Conservation (phyloP, 2,797 vertebrate species). For the Danionella dracula region DNA sequence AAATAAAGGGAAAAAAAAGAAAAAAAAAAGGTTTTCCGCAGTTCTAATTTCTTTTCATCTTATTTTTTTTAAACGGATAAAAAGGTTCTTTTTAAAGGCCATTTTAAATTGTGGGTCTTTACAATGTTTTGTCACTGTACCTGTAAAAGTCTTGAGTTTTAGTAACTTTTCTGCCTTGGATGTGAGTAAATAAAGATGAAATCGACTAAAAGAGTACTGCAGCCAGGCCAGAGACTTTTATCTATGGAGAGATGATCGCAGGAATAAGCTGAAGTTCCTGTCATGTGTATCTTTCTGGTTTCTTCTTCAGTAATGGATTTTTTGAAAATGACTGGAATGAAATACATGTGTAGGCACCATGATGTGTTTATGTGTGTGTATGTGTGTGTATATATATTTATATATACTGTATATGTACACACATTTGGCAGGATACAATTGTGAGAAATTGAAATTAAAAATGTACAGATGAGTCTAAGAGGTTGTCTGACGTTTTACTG, state of each 20-base stretch:
- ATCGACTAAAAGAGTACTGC: slow-evolving; percentile 50
- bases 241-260: slow-evolving; percentile 68
- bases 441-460: slow-evolving; percentile 70
- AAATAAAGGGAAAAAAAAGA: slow-evolving; percentile 76
- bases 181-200: slow-evolving; percentile 78
- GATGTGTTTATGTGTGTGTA: slow-evolving; percentile 89
- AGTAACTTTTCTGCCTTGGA: slow-evolving; percentile 97
- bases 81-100: slow-evolving; percentile 88
- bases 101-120: slow-evolving; percentile 97
- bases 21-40: slow-evolving; percentile 21
- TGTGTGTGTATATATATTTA: slow-evolving; percentile 83
- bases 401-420: slow-evolving; percentile 80
- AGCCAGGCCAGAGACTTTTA: slow-evolving; percentile 64
- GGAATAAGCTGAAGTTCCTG: slow-evolving; percentile 77
- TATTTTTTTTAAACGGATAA: slow-evolving; percentile 58
- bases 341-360: slow-evolving; percentile 89
- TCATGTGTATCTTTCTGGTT: slow-evolving; percentile 82
- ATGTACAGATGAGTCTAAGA: slow-evolving; percentile 80
- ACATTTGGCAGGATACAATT: slow-evolving; percentile 88
- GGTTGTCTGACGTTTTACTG: slow-evolving; percentile 80
- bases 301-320: slow-evolving; percentile 89
- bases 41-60: slow-evolving; percentile 15
- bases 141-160: slow-evolving; percentile 98
- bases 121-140: slow-evolving; percentile 97
- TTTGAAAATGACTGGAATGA: slow-evolving; percentile 90